phyloP scores from a whole-genome alignment of 92 coral and sea anemone species.

The Pocillopora meandrina region DNA sequence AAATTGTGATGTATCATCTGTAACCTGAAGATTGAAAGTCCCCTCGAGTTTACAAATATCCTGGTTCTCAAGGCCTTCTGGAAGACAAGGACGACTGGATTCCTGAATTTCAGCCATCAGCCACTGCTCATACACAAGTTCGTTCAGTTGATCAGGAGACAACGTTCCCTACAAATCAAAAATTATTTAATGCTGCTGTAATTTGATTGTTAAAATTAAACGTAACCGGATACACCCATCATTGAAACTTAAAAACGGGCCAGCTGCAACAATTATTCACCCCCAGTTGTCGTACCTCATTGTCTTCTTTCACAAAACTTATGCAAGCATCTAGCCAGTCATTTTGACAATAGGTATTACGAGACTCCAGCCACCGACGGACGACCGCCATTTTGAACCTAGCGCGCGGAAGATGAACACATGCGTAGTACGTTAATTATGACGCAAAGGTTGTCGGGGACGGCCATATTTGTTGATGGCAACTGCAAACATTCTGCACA shows the following conservation, averaged over 20 bases:
- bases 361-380: conserved; percentile 54
- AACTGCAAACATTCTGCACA: conserved; percentile 62
- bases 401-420: conserved; percentile 11
- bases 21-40: conserved; percentile 80
- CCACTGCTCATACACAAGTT: conserved; percentile 85
- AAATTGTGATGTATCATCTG: background rate
- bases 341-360: conserved; percentile 45
- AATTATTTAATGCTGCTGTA: background rate
- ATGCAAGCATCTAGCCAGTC: conserved; percentile 92
- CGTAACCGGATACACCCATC: too few relatives aligned
- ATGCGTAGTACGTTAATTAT: conserved; percentile 15
- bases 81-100: conserved; percentile 69
- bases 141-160: conserved; percentile 54
- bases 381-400: conserved; percentile 77
- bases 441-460: conserved; percentile 36
- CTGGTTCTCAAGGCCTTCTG: conserved; percentile 54
- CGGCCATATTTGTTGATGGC: conserved; percentile 86
- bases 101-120: conserved; percentile 85
- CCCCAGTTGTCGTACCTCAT: conserved; percentile 46
- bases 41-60: conserved; percentile 61
- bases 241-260: background rate
- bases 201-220: too few relatives aligned
- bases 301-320: conserved; percentile 72
- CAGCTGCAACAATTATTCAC: background rate
- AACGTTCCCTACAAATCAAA: conserved; percentile 51